phyloP scores from a whole-genome alignment of 1,140 invertebrate species.

The Scaptodrosophila lebanonensis region DNA sequence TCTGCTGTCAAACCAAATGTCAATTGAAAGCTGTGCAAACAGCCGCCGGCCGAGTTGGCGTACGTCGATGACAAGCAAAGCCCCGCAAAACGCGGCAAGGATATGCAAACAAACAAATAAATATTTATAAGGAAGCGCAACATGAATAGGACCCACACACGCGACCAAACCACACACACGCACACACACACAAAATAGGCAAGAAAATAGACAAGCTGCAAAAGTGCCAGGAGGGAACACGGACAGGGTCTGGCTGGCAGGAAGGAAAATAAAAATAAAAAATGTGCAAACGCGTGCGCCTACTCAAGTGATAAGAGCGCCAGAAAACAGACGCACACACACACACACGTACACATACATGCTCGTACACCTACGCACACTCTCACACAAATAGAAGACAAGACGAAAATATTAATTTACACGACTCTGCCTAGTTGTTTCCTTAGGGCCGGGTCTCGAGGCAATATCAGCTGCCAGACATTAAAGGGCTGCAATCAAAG shows the following conservation, averaged over 20 bases:
- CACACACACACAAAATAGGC: slow-evolving; percentile 55
- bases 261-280: slow-evolving; percentile 36
- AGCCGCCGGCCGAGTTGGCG: background rate
- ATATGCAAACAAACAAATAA: slow-evolving; percentile 59
- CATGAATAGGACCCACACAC: slow-evolving; percentile 1
- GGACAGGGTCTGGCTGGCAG: slow-evolving; percentile 1
- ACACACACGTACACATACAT: slow-evolving; percentile 1
- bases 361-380: slow-evolving; percentile 1
- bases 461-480: slow-evolving; percentile 51
- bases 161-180: slow-evolving; percentile 16
- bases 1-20: slow-evolving; percentile 37
- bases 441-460: slow-evolving; percentile 2
- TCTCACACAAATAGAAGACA: slow-evolving; percentile 22
- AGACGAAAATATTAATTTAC: slow-evolving; percentile 67
- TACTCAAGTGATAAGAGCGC: slow-evolving; percentile 47
- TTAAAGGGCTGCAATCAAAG: slow-evolving; percentile 48
- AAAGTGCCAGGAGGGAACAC: slow-evolving; percentile 12
- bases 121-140: slow-evolving; percentile 54
- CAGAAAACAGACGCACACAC: slow-evolving; percentile 16
- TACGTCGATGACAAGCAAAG: background rate
- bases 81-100: slow-evolving; percentile 11
- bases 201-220: slow-evolving; percentile 56
- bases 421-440: slow-evolving; percentile 22
- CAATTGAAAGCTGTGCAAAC: slow-evolving; percentile 63
- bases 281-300: slow-evolving; percentile 66